phyloP scores from a whole-genome alignment of 2,797 vertebrate genomes.

The Phylloscopus collybita region DNA sequence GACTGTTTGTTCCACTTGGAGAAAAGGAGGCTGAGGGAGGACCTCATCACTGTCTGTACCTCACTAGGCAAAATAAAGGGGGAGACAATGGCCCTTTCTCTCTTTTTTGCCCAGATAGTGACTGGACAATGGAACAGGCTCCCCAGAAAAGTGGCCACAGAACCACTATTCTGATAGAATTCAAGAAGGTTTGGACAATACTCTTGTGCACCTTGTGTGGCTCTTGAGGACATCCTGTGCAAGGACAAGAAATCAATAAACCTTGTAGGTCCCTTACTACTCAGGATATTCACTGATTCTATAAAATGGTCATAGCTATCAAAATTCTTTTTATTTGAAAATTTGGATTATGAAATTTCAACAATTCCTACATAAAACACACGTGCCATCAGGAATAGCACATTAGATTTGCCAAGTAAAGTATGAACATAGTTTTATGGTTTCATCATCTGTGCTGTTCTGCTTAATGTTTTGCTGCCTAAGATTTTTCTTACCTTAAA shows the following conservation, averaged over 20 bases:
- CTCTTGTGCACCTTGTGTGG: too few species aligned
- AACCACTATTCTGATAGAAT: background rate
- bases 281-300: background rate
- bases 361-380: background rate
- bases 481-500: background rate
- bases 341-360: background rate
- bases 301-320: background rate
- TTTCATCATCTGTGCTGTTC: background rate
- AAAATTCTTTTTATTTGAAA: background rate
- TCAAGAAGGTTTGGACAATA: background rate
- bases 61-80: background rate
- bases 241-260: background rate
- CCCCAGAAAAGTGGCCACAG: too few species aligned
- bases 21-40: background rate
- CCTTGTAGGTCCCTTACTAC: background rate
- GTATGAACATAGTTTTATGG: background rate
- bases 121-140: background rate
- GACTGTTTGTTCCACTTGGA: background rate
- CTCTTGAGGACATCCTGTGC: background rate
- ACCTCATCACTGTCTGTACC: background rate
- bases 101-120: background rate
- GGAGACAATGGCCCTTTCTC: background rate
- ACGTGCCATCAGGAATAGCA: background rate
- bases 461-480: background rate
- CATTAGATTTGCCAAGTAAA: background rate